Base-by-base conservation (phyloP, 1,140 invertebrate species). In the Spodoptera frugiperda region DNA sequence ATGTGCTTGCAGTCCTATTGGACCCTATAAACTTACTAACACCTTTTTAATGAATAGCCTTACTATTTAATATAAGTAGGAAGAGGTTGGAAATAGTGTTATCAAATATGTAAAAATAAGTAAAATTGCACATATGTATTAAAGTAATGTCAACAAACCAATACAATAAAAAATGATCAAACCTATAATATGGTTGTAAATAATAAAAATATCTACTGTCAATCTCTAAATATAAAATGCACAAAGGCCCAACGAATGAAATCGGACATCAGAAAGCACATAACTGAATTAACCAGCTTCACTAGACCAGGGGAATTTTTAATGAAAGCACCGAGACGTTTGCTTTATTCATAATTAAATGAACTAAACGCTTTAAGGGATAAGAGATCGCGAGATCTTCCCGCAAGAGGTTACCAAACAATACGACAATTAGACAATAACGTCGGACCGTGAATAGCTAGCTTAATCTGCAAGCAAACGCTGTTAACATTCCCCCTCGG, bases 341-440 rank as follows among this genome's bases (percentile, higher is more conserved):
- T 55, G 21, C 70, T 48, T 14, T 19, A 17, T 15, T 10, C 71
- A 63, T 63, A 74, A 74, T 74, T 51, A 25, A 51, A 63, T 73
- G n/a, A 49, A 48, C 53, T 55, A 72, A 72, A 72, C 9, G 54
- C 9, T 59, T 44, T 59, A 39, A 53, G 51, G 14, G 30, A 65
- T 55, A 48, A 44, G 44, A 61, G 44, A 67, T 61, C 57, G 67
- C 17, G 48, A 49, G 61, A 51, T 19, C 19, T 39, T 39, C 6
- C 70, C 25, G 30, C 68, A 53, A 49, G 78, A 77, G 71, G 49
- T 73, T 75, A 78, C 74, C 81, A 78, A 87, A 91, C 88, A 91
- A 90, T 87, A 78, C 83, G 84, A 86, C 88, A 89, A 91, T 90
- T 91, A 89, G 84, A 91, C 87, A 91, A 88, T 88, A 85, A 88